A percentile compares a stretch with the other conserved stretches of the same genome.
These are phyloP conservation scores for Nasonovia ribisnigri DNA, from an alignment of 2,888 invertebrate genomes.

Conservation along the genomic window DNA sequence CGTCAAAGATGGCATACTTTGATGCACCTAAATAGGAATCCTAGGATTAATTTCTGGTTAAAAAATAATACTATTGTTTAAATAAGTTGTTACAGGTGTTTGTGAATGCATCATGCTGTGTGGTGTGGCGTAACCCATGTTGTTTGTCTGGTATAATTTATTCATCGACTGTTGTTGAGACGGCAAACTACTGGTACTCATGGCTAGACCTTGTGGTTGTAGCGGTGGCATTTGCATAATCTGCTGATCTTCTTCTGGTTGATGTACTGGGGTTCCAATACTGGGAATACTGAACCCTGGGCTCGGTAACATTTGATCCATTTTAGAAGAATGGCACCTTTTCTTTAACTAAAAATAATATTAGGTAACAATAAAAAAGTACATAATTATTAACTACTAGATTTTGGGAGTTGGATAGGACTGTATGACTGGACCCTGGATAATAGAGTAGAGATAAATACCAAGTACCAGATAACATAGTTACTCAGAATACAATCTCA, in stretches of 20 bases:
- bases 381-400: neutral
- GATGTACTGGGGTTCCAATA: conserved; percentile 90
- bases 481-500: neutral
- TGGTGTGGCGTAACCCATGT: conserved; percentile 79
- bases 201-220: conserved; percentile 71
- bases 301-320: conserved; percentile 93
- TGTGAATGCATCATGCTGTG: conserved; percentile 91
- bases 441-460: neutral
- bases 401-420: neutral
- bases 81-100: conserved; percentile 79
- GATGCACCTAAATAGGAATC: conserved; percentile 32
- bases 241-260: conserved; percentile 91
- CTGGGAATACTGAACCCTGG: conserved; percentile 91
- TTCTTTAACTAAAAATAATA: neutral
- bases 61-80: neutral
- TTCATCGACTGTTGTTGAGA: conserved; percentile 56
- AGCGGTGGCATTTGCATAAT: conserved; percentile 78
- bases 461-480: neutral
- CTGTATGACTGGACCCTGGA: neutral
- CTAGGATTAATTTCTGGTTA: neutral
- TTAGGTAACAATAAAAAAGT: neutral
- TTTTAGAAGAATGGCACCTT: conserved; percentile 69
- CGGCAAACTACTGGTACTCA: conserved; percentile 50
- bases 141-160: conserved; percentile 71
- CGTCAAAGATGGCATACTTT: conserved; percentile 62